Evolutionary conservation across 2,888 invertebrate species (phyloP).

Genomic region (Homarus gammarus): DNA sequence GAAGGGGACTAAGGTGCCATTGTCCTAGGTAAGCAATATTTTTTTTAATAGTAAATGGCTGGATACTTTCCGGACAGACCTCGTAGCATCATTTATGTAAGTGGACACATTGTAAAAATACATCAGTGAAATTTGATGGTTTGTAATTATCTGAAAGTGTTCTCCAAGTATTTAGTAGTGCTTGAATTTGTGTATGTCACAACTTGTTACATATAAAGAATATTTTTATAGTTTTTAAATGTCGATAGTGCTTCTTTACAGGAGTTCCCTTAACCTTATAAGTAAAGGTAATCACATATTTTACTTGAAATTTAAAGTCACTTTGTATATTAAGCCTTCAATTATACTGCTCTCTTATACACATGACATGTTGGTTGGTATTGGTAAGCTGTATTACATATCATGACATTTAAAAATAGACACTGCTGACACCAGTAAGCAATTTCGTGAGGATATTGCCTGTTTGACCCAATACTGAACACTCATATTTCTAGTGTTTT

Average conservation of each 20-base stretch:
- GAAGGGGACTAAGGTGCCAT: too few relatives aligned
- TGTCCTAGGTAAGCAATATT: too few relatives aligned
- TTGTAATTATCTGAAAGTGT: too few relatives aligned
- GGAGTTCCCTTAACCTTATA: neutral
- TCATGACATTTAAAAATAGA: slow-evolving; percentile 14
- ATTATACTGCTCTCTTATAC: neutral
- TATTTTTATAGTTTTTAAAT: neutral
- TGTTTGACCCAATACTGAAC: slow-evolving; percentile 31
- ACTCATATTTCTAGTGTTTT: slow-evolving; percentile 16
- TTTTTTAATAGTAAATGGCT: too few relatives aligned
- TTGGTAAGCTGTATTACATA: neutral
- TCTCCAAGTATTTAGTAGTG: too few relatives aligned
- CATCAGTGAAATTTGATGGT: too few relatives aligned
- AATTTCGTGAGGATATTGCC: slow-evolving; percentile 21
- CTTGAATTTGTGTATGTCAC: too few relatives aligned
- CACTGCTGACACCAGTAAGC: neutral
- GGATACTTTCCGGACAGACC: too few relatives aligned
- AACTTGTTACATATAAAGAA: too few relatives aligned
- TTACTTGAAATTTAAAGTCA: neutral
- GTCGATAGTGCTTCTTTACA: slow-evolving; percentile 3
- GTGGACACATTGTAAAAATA: too few relatives aligned
- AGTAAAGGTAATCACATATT: neutral
- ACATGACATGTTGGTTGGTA: neutral
- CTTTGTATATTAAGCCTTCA: neutral
- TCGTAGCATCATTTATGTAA: too few relatives aligned